These are phyloP conservation scores for Cavia porcellus DNA, from an alignment of 2,113 vertebrate genomes.

Conservation along the genomic window DNA sequence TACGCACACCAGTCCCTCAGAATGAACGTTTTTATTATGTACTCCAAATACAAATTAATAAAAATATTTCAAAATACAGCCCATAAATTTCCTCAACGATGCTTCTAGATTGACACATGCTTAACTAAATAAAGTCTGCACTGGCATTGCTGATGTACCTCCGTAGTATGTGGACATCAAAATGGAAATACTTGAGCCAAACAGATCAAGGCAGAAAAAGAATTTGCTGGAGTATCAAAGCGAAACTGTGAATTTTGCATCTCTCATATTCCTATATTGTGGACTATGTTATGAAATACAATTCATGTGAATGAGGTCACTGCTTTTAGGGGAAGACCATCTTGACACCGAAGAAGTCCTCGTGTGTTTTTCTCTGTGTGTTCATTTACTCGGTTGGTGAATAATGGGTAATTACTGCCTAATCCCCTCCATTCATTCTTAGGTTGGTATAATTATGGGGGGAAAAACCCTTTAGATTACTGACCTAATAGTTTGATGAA, in stretches of 20 bases:
- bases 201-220: no score
- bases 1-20: not conserved
- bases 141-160: no score
- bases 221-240: accelerated
- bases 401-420: not conserved
- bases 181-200: not conserved
- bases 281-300: not conserved
- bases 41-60: not conserved
- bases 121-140: not conserved
- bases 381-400: not conserved
- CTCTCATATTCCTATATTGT: accelerated
- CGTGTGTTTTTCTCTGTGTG: accelerated
- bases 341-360: accelerated
- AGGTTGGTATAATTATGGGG: not conserved
- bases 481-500: no score
- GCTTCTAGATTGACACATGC: no score
- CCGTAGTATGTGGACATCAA: not conserved
- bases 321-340: not conserved
- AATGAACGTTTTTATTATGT: not conserved
- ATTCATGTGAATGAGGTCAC: no score
- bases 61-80: not conserved
- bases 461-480: not conserved
- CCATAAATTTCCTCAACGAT: not conserved
- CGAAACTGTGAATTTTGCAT: not conserved
- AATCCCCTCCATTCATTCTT: not conserved